These are phyloP conservation scores for Zootermopsis nevadensis DNA, from an alignment of 2,888 invertebrate genomes.

Conservation along the genomic window DNA sequence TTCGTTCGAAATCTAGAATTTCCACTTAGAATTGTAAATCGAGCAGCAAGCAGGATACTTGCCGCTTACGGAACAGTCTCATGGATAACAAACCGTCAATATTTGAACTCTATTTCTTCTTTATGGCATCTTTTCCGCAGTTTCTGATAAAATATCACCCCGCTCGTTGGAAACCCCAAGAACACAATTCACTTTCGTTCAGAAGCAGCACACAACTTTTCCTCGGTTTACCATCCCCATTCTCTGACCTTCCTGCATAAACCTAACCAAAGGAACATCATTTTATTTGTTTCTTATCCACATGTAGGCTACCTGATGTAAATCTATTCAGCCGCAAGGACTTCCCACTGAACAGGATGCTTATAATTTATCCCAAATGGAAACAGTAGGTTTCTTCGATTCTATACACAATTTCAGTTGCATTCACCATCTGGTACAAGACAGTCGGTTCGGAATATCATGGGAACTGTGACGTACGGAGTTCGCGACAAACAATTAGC, in stretches of 20 bases:
- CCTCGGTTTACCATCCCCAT: neutral
- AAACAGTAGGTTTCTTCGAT: no score
- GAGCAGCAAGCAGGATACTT: neutral
- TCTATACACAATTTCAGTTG: no score
- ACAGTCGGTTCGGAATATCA: no score
- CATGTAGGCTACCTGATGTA: no score
- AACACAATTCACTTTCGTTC: conserved; percentile 7
- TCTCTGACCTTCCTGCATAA: neutral
- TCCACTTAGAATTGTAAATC: conserved; percentile 43
- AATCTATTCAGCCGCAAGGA: no score
- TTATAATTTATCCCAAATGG: no score
- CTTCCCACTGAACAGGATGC: no score
- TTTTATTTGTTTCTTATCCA: no score
- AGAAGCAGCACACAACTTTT: neutral
- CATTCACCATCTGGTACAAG: no score
- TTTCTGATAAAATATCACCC: conserved; percentile 46
- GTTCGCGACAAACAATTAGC: no score
- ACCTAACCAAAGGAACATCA: no score
- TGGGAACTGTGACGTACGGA: no score
- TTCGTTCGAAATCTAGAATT: neutral
- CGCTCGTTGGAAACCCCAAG: neutral
- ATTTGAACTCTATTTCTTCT: conserved; percentile 47
- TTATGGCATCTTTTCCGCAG: conserved; percentile 41
- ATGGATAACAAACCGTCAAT: conserved; percentile 47
- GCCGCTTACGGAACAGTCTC: neutral